Percentiles rank a stretch among this genome's conserved stretches.
Conservation (phyloP, 2,797 vertebrate genomes). For the Nyctibius grandis region DNA sequence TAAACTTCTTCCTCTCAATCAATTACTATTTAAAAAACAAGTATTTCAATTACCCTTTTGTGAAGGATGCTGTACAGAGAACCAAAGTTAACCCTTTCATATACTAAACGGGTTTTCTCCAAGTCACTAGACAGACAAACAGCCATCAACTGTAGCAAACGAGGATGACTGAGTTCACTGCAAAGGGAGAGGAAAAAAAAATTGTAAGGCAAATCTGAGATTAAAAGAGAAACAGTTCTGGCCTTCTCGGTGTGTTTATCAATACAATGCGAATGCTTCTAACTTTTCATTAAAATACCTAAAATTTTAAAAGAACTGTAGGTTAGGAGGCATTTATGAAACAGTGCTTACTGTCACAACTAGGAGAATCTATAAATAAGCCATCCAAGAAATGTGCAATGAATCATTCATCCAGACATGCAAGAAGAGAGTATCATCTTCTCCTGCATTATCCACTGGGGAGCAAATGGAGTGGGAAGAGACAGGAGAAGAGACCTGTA, state of each 20-base stretch:
- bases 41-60: constrained; percentile 64
- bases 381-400: neutral
- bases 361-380: neutral
- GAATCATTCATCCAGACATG: neutral
- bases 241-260: neutral
- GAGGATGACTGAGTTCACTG: constrained; percentile 76
- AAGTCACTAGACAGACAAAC: constrained; percentile 73
- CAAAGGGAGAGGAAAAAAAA: neutral
- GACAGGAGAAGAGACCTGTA: neutral
- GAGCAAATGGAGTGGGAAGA: neutral
- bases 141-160: constrained; percentile 75
- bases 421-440: neutral
- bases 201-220: neutral
- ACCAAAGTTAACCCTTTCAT: constrained; percentile 74
- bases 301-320: fast-evolving
- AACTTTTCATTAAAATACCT: neutral
- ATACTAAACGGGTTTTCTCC: constrained; percentile 72
- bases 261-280: fast-evolving
- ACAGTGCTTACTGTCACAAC: neutral
- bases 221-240: neutral
- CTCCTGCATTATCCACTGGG: neutral
- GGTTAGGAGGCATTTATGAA: neutral
- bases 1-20: neutral
- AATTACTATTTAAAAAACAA: neutral
- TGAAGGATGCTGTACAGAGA: constrained; percentile 78